Conservation (phyloP, 2,797 vertebrate species). For the Crocidura indochinensis region DNA sequence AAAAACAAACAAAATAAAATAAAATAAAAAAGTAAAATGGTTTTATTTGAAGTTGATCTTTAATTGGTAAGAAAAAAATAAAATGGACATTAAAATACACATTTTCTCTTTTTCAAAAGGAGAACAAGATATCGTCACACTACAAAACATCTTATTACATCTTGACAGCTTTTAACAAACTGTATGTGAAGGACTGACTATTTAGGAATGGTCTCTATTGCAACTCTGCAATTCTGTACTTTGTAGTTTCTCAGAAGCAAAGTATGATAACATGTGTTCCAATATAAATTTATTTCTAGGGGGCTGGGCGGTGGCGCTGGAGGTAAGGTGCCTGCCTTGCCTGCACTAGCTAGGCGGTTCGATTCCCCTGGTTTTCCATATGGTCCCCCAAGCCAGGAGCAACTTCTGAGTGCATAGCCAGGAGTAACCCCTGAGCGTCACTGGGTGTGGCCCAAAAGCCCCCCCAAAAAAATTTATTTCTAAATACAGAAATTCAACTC, state of each 20-base stretch:
- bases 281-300: no score
- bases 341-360: no score
- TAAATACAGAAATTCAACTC: background rate
- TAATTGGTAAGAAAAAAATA: slow-evolving; percentile 1
- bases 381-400: no score
- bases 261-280: background rate
- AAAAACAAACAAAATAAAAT: no score
- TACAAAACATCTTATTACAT: background rate
- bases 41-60: background rate
- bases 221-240: background rate
- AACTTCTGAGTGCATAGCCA: no score
- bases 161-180: background rate
- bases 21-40: no score
- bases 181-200: background rate
- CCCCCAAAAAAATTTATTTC: slow-evolving; percentile 63
- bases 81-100: background rate
- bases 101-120: background rate
- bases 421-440: no score
- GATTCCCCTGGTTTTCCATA: no score
- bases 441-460: no score
- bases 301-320: no score
- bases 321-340: no score
- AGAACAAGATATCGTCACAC: background rate
- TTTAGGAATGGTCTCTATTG: background rate
- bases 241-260: background rate